These are phyloP conservation scores for Hystrix brachyura DNA, from an alignment of 2,113 vertebrate genomes.

Conservation along the genomic window DNA sequence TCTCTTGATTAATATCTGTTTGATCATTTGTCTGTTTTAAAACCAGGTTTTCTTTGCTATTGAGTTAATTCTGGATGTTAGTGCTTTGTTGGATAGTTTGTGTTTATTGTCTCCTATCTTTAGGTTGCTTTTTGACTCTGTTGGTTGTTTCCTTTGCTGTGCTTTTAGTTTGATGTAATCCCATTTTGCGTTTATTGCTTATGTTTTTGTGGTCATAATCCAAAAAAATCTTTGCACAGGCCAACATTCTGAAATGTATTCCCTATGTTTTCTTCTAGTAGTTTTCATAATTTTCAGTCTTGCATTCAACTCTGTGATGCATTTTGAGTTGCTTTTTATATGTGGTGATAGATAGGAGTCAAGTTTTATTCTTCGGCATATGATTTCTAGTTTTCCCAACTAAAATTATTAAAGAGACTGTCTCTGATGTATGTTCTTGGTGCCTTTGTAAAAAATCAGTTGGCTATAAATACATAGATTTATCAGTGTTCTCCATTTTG, in stretches of 20 bases:
- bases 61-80: not conserved
- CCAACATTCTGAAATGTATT: not conserved
- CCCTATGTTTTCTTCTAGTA: not conserved
- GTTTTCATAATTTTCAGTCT: not conserved
- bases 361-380: not conserved
- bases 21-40: not conserved
- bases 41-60: not conserved
- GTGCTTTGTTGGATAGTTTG: not conserved
- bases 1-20: not conserved
- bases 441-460: not conserved
- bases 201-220: not conserved
- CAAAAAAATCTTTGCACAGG: not conserved
- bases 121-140: not conserved
- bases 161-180: not conserved
- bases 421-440: not conserved
- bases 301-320: not conserved
- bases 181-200: not conserved
- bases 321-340: not conserved
- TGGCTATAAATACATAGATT: not conserved
- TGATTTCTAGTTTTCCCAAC: not conserved
- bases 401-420: not conserved
- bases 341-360: not conserved
- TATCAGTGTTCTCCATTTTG: not conserved
- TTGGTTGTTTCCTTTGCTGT: not conserved
- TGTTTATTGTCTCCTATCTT: not conserved